Evolutionary conservation across 2,113 vertebrate species (phyloP), one percentile per base, ranked within the genome.

Genomic region (Nesogale talazaci): DNA sequence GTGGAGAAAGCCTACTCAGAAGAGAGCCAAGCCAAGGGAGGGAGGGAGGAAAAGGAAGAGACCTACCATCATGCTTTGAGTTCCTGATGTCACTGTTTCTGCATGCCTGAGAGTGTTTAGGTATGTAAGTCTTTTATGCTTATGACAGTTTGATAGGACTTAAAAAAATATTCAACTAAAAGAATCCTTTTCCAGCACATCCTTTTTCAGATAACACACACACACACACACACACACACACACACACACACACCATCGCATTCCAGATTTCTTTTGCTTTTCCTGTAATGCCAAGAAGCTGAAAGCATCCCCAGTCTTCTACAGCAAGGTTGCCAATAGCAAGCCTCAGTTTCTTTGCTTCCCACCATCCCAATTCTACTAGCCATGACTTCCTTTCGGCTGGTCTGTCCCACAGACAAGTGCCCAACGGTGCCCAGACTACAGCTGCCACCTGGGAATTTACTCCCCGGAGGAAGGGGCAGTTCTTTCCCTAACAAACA

Each of bases 301-400:
- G 61, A 86, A 76, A 75, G 40, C 86, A 72, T 34, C 75, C 38
- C 59, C 20, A 61, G 29, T 86, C 72, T 80, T 82, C 65, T 77
- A 84, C 36, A n/a, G 86, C 89, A 93, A 83, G n/a, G 36, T 5
- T 94, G 67, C 87, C 19, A 76, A 76, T 0, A 59, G 42, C 89
- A 77, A 88, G 95, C 61, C 25, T 42, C 10, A 75, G 65, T 82
- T 96, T 93, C 89, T 83, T 84, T 74, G 82, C 78, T 95, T 96
- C 83, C 81, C 76, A 88, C 27, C 93, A 69, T 70, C 86, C 70
- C 34, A 52, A 23, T 16, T 75, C 57, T n/a, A 34, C 57, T 27
- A 86, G 86, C 27, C n/a, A 77, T 19, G 92, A 65, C 86, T 95
- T 90, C 90, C 88, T 96, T 96, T 84, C 86, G 89, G 80, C 59